These are phyloP conservation scores for Calidris pugnax DNA, from an alignment of 2,113 vertebrate species.

Conservation along the genomic window DNA sequence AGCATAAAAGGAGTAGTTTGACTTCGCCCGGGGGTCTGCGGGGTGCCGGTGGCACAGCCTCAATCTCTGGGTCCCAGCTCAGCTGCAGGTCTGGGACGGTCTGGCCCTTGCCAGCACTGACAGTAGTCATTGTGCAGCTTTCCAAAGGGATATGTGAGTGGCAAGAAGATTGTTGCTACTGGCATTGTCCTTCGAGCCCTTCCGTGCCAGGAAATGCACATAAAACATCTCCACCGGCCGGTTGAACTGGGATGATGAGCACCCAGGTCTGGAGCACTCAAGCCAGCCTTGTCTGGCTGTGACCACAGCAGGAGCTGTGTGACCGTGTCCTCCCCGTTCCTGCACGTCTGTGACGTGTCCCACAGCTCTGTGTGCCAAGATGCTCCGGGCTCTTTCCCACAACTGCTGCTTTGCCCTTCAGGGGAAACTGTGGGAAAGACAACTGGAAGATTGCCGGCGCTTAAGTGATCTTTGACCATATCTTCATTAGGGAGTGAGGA, in stretches of 20 bases:
- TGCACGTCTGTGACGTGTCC: background rate
- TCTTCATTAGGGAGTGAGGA: conserved; percentile 20
- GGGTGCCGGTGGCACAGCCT: conserved; percentile 13
- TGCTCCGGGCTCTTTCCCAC: conserved; percentile 58
- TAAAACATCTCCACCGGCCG: background rate
- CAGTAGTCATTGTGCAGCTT: conserved; percentile 20
- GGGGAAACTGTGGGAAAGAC: conserved; percentile 37
- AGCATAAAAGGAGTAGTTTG: background rate
- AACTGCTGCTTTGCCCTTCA: conserved; percentile 39
- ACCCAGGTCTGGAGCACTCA: background rate
- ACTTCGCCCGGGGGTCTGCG: background rate
- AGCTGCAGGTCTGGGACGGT: conserved; percentile 5
- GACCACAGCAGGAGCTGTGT: background rate
- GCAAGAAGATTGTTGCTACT: conserved; percentile 23
- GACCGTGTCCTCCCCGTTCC: background rate
- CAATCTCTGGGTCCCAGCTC: background rate
- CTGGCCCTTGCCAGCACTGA: background rate
- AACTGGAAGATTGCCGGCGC: background rate
- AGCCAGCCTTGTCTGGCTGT: background rate
- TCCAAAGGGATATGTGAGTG: background rate
- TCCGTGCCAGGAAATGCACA: background rate
- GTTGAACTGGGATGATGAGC: conserved; percentile 2
- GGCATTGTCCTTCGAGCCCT: conserved; percentile 18
- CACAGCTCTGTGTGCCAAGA: background rate
- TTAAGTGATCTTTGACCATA: conserved; percentile 46